A percentile compares a stretch with the other conserved stretches of the same genome.
Evolutionary conservation across 2,888 invertebrate genomes (phyloP).

Genomic region (Drosophila engyochracea): DNA sequence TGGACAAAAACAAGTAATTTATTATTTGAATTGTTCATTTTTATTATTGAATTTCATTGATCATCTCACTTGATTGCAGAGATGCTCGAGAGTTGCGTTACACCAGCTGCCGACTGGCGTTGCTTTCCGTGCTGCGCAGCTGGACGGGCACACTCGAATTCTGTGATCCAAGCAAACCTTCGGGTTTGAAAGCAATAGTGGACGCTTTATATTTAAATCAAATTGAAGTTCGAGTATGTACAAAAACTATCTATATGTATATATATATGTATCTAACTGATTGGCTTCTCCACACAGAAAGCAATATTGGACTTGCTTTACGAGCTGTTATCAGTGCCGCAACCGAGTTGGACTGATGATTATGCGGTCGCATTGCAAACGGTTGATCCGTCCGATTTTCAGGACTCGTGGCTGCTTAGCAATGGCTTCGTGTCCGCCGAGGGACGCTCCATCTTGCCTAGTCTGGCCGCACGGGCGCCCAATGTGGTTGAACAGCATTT

Average conservation of each 20-base stretch:
- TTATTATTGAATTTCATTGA: neutral
- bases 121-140: constrained; percentile 94
- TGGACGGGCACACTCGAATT: constrained; percentile 96
- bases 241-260: neutral
- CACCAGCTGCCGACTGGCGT: constrained; percentile 93
- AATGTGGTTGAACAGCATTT: constrained; percentile 97
- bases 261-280: neutral
- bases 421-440: constrained; percentile 98
- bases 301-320: constrained; percentile 96
- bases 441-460: constrained; percentile 93
- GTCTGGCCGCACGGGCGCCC: constrained; percentile 93
- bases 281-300: constrained; percentile 87
- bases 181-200: constrained; percentile 92
- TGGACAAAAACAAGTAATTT: constrained; percentile 89
- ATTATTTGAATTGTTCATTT: neutral
- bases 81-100: constrained; percentile 93
- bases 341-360: constrained; percentile 97
- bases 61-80: constrained; percentile 82
- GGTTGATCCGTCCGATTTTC: constrained; percentile 93
- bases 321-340: constrained; percentile 94
- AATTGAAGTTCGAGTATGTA: constrained; percentile 94
- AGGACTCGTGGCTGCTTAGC: constrained; percentile 94
- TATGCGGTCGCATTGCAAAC: constrained; percentile 94
- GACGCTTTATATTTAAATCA: constrained; percentile 94
- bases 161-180: constrained; percentile 91